These are phyloP conservation scores for Actinopyga echinites DNA, from an alignment of 53 echinoderm and acorn worm genomes.

Conservation along the genomic window DNA sequence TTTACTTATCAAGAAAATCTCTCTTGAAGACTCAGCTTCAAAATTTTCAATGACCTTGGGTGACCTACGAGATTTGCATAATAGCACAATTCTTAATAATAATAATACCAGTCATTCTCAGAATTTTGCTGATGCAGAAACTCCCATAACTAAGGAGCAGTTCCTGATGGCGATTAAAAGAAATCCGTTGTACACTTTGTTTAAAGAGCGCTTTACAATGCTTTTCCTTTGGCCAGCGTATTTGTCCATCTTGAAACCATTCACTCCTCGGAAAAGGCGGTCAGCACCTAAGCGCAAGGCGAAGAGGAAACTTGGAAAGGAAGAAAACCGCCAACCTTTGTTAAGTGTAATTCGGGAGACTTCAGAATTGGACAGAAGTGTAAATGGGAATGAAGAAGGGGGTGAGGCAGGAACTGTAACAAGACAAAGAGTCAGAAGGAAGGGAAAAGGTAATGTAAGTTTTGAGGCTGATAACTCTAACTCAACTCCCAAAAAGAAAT, in stretches of 20 bases:
- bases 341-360: too few species aligned
- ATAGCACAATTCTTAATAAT: too few species aligned
- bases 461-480: too few species aligned
- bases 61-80: background rate
- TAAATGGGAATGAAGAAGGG: too few species aligned
- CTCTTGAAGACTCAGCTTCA: background rate
- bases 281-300: background rate
- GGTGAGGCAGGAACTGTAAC: too few species aligned
- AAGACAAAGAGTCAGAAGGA: too few species aligned
- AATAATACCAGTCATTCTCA: too few species aligned
- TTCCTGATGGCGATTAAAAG: background rate
- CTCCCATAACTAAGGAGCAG: background rate
- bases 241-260: background rate
- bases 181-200: background rate
- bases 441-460: too few species aligned
- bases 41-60: background rate
- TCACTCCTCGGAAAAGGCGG: background rate
- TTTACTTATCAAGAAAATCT: constrained; percentile 12
- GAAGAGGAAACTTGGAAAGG: background rate
- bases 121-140: too few species aligned
- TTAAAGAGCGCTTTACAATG: constrained; percentile 13
- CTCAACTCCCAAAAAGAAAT: too few species aligned
- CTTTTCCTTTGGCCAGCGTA: constrained; percentile 18
- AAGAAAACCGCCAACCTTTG: too few species aligned
- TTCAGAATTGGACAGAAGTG: too few species aligned